Conservation (phyloP, 2,888 invertebrate genomes). For the Xestia sexstrigata region DNA sequence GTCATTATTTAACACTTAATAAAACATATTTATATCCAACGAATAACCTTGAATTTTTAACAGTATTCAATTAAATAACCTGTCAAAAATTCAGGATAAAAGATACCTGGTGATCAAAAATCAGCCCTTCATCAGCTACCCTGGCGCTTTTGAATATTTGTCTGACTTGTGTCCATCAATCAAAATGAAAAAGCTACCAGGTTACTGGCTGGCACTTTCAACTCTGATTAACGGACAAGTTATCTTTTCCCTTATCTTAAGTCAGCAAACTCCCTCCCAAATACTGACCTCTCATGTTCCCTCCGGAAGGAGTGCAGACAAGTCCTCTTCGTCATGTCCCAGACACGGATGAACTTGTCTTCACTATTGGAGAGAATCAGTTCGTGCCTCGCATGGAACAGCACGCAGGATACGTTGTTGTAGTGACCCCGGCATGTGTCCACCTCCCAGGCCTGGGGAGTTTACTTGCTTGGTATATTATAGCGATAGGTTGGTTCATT, state of each 20-base stretch:
- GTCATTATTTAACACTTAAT: not conserved
- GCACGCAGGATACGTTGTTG: slow-evolving; percentile 99
- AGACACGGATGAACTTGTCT: slow-evolving; percentile 99
- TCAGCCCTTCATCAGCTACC: too few species aligned
- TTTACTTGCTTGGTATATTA: not conserved
- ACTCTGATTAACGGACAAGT: not conserved
- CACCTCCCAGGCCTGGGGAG: slow-evolving; percentile 97
- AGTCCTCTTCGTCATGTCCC: slow-evolving; percentile 99
- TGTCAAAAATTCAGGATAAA: not conserved
- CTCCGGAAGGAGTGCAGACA: slow-evolving; percentile 98
- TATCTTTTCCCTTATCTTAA: not conserved
- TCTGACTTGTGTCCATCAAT: too few species aligned
- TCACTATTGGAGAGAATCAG: slow-evolving; percentile 99
- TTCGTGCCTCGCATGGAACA: slow-evolving; percentile 99
- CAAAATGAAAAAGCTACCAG: too few species aligned
- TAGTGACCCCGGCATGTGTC: slow-evolving; percentile 99
- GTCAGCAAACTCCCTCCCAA: not conserved
- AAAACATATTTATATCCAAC: not conserved
- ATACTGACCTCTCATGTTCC: slow-evolving; percentile 95
- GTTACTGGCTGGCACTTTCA: not conserved
- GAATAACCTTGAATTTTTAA: not conserved
- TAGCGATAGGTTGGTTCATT: not conserved
- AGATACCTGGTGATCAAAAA: too few species aligned
- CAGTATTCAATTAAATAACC: not conserved
- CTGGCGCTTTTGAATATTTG: too few species aligned